Evolutionary conservation across 2,113 vertebrate genomes (phyloP).

Genomic region (Proteles cristata): DNA sequence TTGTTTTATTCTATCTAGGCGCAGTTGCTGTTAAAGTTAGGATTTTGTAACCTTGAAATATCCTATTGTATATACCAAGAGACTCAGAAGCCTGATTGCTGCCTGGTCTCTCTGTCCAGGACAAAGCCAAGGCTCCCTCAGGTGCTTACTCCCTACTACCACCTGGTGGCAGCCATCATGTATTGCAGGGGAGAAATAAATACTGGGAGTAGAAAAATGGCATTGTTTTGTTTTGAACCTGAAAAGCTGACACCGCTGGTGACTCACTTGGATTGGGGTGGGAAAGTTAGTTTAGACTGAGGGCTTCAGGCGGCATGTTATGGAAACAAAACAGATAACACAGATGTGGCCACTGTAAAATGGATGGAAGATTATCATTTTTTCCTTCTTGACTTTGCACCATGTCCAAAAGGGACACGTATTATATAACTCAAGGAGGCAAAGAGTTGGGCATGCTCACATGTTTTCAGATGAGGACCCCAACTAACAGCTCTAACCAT

Average conservation of each 20-base stretch:
- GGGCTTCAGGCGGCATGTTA: neutral
- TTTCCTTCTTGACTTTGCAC: slow-evolving; percentile 2
- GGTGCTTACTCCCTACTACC: neutral
- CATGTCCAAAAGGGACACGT: neutral
- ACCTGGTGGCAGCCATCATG: neutral
- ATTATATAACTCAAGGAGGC: neutral
- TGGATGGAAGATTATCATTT: neutral
- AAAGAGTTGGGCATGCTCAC: neutral
- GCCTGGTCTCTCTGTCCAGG: neutral
- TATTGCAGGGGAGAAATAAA: slow-evolving; percentile 56
- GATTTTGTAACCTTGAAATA: neutral
- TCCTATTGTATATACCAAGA: neutral
- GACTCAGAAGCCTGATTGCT: neutral
- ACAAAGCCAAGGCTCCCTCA: neutral
- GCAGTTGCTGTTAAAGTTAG: neutral
- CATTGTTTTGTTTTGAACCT: neutral
- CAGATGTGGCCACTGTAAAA: neutral
- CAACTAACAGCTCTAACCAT: neutral
- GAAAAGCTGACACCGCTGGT: neutral
- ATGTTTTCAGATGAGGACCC: neutral
- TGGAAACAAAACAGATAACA: neutral
- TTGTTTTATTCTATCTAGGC: neutral
- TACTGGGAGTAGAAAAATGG: neutral
- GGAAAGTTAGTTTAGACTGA: neutral
- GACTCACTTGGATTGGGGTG: neutral